A percentile compares a stretch with the other conserved stretches of the same genome.
phyloP scores from a whole-genome alignment of 2,113 vertebrate species.

The Irena cyanogastra region DNA sequence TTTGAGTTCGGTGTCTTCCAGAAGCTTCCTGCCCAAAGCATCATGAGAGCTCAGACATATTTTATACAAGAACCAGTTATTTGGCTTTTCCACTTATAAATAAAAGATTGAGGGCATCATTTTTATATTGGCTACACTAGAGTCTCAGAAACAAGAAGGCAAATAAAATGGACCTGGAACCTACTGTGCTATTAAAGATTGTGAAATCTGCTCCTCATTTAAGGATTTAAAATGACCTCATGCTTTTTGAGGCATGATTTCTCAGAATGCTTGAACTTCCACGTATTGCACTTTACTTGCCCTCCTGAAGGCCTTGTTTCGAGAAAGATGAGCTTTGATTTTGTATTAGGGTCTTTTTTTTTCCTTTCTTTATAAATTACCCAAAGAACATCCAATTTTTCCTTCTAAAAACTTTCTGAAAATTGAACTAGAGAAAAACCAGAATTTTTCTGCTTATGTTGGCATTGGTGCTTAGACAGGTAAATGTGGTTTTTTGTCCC shows the following conservation, averaged over 20 bases:
- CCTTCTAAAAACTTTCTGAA: neutral
- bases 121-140: neutral
- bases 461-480: neutral
- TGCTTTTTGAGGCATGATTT: neutral
- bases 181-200: neutral
- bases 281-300: neutral
- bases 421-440: neutral
- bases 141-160: neutral
- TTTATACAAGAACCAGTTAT: neutral
- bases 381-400: neutral
- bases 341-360: accelerated
- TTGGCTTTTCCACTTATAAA: neutral
- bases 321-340: neutral
- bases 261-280: neutral
- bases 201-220: neutral
- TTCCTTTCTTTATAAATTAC: neutral
- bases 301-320: neutral
- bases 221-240: neutral
- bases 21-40: neutral
- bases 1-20: neutral
- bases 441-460: neutral
- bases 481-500: neutral
- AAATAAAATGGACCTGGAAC: neutral
- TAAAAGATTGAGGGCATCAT: neutral
- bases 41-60: neutral